Evolutionary conservation across 2,888 invertebrate species (phyloP), one percentile per base, ranked within the genome.

Genomic region (Dolichopus griseipennis): DNA sequence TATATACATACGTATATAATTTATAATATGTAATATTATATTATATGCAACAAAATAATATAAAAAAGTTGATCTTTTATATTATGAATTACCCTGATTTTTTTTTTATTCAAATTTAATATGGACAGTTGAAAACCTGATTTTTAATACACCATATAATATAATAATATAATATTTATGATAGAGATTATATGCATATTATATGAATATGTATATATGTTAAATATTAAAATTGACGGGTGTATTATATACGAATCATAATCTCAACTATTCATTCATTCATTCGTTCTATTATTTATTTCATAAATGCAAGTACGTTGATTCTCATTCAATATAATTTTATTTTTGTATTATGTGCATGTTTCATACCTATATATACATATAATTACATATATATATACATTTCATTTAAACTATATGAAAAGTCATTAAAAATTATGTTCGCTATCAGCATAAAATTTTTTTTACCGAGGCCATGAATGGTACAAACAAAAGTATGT

Each of bases 101-200:
- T 41, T 41, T 41, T 15, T 15, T 41, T 41, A 2, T 41, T 41
- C 8, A 12, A 15, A 41, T 41, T 9, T 15, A 41, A 41, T 41
- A 12, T 9, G 9, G 9, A 41, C 9, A 15, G 2, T 41, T 41
- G 9, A 3, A 52, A 18, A 12, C 52, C 52, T 52, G 15, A 12
- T 52, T 52, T 52, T 18, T 18, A 52, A 52, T 52, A n/a, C n/a
- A 18, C 52, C 52, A 18, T 52, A 52, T 52, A 52, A n/a, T n/a
- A n/a, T n/a, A n/a, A n/a, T n/a, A n/a, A n/a, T n/a, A n/a, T n/a
- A n/a, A 52, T 52, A 52, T 52, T 52, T 52, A 52, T 52, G 52
- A 52, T n/a, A 52, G 52, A 52, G 52, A 52, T 52, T 52, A 52
- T 52, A 52, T 52, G 52, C 52, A 52, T n/a, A n/a, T n/a, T n/a